Evolutionary conservation across 1,140 invertebrate genomes (phyloP), one percentile per base, ranked within the genome.

Genomic region (Mamestra configurata): DNA sequence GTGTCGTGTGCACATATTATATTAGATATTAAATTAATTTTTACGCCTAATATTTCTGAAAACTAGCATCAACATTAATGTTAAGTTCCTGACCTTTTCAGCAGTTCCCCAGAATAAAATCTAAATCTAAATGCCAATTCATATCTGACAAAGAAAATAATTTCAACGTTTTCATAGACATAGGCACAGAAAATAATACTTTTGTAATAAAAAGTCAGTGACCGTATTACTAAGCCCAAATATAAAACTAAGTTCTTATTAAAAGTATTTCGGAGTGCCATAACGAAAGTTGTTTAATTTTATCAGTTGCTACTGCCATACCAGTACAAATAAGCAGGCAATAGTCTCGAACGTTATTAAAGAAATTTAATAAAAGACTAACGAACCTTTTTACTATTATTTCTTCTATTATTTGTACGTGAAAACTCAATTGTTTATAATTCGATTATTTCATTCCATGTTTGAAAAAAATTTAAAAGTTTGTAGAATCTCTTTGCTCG

Each of bases 281-380:
- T 51, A 46, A 53, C 43, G 51, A 70, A 66, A 77, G 61, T 77
- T 77, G 37, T 77, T 77, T 77, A 66, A 66, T 77, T 77, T 77
- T 22, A 31, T 35, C 24, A 53, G n/a, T 53, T 53, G n/a, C 61
- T 40, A 20, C 22, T 66, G 35, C 18, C 24, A 31, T 20, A 3
- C 18, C 22, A 35, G 22, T 55, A 72, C 70, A 72, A 53, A 72
- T 18, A 53, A 72, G 70, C 20, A 35, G 27, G 11, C 49, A 10
- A 51, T 20, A 27, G 43, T 51, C 43, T 72, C 15, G 49, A 4
- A n/a, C 24, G 49, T 72, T 72, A 72, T 55, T 35, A 61, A 79
- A 79, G 55, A 79, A 79, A 79, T 61, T 49, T 71, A 79, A 79
- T 72, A 72, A 79, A 72, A 79, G 31, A 20, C 31, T 40, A 79